phyloP scores from a whole-genome alignment of 92 coral and sea anemone genomes.

The Plumapathes pennacea region DNA sequence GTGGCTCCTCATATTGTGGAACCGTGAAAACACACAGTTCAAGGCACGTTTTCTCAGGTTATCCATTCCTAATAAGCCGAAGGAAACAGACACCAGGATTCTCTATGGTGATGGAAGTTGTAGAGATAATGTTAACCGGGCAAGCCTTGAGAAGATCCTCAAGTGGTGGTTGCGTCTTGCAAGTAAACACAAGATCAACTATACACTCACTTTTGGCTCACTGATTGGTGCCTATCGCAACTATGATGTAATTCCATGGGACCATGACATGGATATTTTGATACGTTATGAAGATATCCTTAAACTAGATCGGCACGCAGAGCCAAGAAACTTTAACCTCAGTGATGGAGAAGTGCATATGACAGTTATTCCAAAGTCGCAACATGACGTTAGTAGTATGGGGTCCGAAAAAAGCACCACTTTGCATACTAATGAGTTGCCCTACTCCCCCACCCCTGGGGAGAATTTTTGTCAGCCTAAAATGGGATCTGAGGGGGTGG shows the following conservation, averaged over 20 bases:
- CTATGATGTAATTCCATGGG: constrained; percentile 38
- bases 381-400: too few species aligned
- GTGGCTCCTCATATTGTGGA: too few species aligned
- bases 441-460: too few species aligned
- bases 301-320: constrained; percentile 19
- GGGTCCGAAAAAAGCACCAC: too few species aligned
- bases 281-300: constrained; percentile 24
- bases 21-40: too few species aligned
- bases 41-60: too few species aligned
- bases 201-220: constrained; percentile 21
- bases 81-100: constrained; percentile 1
- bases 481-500: too few species aligned
- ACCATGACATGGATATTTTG: constrained; percentile 34
- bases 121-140: constrained; percentile 13
- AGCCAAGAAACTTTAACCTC: constrained; percentile 21
- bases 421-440: too few species aligned
- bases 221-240: constrained; percentile 18
- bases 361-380: constrained; percentile 31
- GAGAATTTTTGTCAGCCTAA: too few species aligned
- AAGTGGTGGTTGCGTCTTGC: constrained; percentile 19
- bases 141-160: background rate
- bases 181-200: constrained; percentile 11
- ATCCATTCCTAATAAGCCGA: too few species aligned
- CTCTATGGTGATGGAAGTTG: constrained; percentile 30
- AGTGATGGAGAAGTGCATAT: constrained; percentile 18